Percentiles rank a stretch among this genome's conserved stretches.
phyloP scores from a whole-genome alignment of 2,888 invertebrate species.

The Bellardia bayeri region DNA sequence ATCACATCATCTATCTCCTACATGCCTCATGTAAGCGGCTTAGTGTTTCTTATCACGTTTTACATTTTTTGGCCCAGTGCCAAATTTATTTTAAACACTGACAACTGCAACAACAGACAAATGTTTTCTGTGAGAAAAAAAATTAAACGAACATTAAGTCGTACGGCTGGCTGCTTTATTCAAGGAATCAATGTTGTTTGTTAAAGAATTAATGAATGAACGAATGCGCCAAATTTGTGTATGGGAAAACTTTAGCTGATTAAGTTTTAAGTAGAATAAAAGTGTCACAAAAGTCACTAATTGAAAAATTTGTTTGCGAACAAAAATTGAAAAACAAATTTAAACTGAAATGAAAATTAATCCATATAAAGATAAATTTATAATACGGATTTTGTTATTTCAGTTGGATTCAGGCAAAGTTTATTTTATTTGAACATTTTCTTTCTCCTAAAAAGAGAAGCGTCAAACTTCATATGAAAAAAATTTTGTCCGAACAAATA shows the following conservation, averaged over 20 bases:
- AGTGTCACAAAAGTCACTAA: slow-evolving; percentile 48
- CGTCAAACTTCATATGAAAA: too few relatives aligned
- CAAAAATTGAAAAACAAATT: too few relatives aligned
- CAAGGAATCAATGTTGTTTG: slow-evolving; percentile 3
- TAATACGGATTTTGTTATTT: too few relatives aligned
- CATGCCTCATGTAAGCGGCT: not conserved
- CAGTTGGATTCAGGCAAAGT: too few relatives aligned
- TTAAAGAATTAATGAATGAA: too few relatives aligned
- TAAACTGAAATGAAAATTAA: too few relatives aligned
- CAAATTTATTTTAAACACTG: slow-evolving; percentile 27
- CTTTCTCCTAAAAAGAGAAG: too few relatives aligned
- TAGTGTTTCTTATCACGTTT: slow-evolving; percentile 47
- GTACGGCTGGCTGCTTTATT: not conserved
- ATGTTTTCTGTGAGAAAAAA: not conserved
- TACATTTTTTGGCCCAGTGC: slow-evolving; percentile 29
- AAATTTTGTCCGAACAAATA: too few relatives aligned
- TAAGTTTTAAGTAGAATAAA: slow-evolving; percentile 54
- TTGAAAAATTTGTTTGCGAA: slow-evolving; percentile 7
- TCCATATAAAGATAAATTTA: too few relatives aligned
- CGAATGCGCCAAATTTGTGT: not conserved
- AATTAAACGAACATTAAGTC: not conserved
- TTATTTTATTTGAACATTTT: too few relatives aligned
- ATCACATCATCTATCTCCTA: not conserved
- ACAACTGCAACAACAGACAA: slow-evolving; percentile 9
- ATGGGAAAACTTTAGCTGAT: slow-evolving; percentile 36